Evolutionary conservation across 2,888 invertebrate genomes (phyloP), one percentile per base, ranked within the genome.

Genomic region (Drosophila algonquin): DNA sequence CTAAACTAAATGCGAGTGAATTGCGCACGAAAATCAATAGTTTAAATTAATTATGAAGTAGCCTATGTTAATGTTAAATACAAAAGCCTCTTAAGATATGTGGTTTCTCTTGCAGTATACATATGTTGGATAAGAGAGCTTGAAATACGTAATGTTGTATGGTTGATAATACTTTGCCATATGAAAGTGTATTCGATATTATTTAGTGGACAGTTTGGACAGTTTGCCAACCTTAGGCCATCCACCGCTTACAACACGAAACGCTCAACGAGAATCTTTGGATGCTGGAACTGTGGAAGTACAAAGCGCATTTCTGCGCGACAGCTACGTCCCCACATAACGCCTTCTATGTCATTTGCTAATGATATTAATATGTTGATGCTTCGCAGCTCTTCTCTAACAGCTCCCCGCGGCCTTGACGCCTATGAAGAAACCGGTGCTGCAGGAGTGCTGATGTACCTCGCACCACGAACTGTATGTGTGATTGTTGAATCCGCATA

Each of bases 391-490:
- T 72, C 69, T 71, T 54, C 64, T 74, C 74, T 85, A 73, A 90
- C 95, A 95, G 82, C 93, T 93, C 64, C 95, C 96, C 53, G 94
- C 93, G 89, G 95, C 93, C 86, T 94, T 94, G 52, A 96, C 94
- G 89, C 95, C 95, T 76, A 96, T 94, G 81, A 95, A 94, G 85
- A 94, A 94, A 52, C 96, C 95, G 46, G 95, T 95, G 77, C 93
- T 93, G 90, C 96, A 96, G n/a, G 96, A 94, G 87, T 95, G 95
- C 90, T 94, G 94, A 89, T 95, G 94, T 94, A 96, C 95, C 91
- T 96, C 95, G 91, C 96, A 96, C 95, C 96, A 96, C 65, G 95
- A 95, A 75, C 93, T 93, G 90, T 96, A 96, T 27, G 96, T 96
- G 81, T 93, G 93, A 91, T 95, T 95, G 92, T 96, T 96, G 79